A percentile compares a stretch with the other conserved stretches of the same genome.
These are phyloP conservation scores for Heliconius himera DNA, from an alignment of 1,140 invertebrate species.

Conservation along the genomic window DNA sequence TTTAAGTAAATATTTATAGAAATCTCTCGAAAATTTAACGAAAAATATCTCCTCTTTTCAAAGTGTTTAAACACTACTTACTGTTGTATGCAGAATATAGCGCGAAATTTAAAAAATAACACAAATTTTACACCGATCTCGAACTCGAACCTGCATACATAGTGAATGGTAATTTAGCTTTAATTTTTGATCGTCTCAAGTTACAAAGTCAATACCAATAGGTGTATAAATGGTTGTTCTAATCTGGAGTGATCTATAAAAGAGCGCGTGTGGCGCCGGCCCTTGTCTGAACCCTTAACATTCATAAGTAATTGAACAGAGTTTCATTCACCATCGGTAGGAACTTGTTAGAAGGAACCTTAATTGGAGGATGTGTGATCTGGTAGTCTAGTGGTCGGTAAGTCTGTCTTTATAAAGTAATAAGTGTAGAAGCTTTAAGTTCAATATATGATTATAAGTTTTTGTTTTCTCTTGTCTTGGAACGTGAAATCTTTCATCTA, in stretches of 20 bases:
- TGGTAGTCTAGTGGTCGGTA: neutral
- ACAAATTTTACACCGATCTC: neutral
- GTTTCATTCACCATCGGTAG: slow-evolving; percentile 23
- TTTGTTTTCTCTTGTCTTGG: too few relatives aligned
- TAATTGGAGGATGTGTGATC: neutral
- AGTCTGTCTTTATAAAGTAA: neutral
- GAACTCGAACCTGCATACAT: neutral
- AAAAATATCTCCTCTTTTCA: too few relatives aligned
- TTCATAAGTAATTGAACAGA: slow-evolving; percentile 26
- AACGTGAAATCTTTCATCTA: too few relatives aligned
- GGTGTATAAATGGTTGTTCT: slow-evolving; percentile 20
- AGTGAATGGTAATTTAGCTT: neutral
- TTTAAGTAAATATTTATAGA: too few relatives aligned
- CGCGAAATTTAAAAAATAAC: too few relatives aligned
- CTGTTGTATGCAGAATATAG: too few relatives aligned
- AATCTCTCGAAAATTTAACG: too few relatives aligned
- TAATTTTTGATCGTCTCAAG: neutral
- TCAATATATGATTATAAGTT: neutral
- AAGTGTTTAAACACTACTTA: too few relatives aligned
- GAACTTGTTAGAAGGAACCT: slow-evolving; percentile 3
- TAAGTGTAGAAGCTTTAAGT: neutral
- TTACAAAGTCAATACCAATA: slow-evolving; percentile 1
- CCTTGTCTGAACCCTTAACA: slow-evolving; percentile 49
- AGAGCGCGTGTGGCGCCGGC: slow-evolving; percentile 41
- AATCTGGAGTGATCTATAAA: slow-evolving; percentile 46